Conservation (phyloP, 2,797 vertebrate genomes). For the Eidolon dupreanum region DNA sequence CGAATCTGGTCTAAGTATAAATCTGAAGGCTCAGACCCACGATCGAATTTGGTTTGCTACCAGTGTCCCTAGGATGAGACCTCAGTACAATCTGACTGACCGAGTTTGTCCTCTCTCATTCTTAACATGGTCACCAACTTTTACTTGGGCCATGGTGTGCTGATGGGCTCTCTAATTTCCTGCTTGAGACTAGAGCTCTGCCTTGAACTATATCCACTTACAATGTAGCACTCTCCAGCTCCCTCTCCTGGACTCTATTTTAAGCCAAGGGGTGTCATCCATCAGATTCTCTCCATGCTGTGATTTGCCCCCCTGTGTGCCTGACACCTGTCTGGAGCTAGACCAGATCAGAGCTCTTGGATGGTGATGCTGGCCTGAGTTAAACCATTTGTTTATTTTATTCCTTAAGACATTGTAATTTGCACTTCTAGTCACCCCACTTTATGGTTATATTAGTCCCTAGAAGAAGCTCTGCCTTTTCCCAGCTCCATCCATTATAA, state of each 20-base stretch:
- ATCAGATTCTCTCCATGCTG: background rate
- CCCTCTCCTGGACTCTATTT: background rate
- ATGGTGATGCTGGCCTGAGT: too few relatives aligned
- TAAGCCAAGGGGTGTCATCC: background rate
- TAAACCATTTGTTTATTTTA: background rate
- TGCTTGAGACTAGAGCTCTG: background rate
- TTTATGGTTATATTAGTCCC: background rate
- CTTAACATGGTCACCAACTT: accelerated
- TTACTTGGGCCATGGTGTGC: background rate
- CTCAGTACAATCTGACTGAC: background rate
- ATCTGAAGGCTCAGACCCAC: background rate
- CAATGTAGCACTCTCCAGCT: background rate
- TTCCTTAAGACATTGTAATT: background rate
- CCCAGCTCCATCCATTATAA: background rate
- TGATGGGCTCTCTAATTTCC: background rate
- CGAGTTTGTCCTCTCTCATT: background rate
- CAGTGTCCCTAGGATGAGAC: background rate
- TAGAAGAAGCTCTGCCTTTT: background rate
- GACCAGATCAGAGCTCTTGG: background rate
- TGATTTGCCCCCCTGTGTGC: accelerated
- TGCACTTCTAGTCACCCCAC: background rate
- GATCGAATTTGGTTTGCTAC: background rate
- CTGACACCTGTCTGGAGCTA: background rate
- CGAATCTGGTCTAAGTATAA: background rate
- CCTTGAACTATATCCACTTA: background rate